These are phyloP conservation scores for Xenopus borealis DNA, from an alignment of 2,113 vertebrate genomes.

Conservation along the genomic window DNA sequence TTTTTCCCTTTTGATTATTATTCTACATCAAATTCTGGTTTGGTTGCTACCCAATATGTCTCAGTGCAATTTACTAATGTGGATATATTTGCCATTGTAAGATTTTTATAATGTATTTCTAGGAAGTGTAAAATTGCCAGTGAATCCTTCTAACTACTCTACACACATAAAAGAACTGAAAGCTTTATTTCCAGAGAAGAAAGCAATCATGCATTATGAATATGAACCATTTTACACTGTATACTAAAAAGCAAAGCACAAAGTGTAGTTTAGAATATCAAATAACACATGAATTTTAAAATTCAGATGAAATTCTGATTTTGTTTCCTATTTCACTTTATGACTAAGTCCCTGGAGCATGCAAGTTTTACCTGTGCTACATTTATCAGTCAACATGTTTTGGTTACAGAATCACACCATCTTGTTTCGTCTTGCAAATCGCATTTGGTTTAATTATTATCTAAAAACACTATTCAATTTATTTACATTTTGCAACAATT, in stretches of 20 bases:
- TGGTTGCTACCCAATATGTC: no score
- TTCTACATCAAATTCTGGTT: no score
- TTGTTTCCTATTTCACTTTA: conserved; percentile 12
- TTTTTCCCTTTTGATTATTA: no score
- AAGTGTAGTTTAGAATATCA: background rate
- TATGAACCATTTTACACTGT: conserved; percentile 15
- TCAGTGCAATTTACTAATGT: no score
- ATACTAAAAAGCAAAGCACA: background rate
- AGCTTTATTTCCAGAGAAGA: background rate
- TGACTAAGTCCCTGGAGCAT: conserved; percentile 5
- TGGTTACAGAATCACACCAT: conserved; percentile 17
- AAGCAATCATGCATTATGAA: conserved; percentile 30
- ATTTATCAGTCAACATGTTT: conserved; percentile 28
- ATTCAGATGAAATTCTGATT: no score
- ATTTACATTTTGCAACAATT: no score
- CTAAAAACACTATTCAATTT: no score
- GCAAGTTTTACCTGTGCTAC: background rate
- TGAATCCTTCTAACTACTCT: no score
- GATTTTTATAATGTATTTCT: no score
- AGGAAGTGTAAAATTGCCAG: no score
- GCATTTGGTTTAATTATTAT: background rate
- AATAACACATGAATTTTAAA: background rate
- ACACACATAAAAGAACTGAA: no score
- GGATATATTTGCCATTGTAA: no score
- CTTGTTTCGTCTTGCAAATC: conserved; percentile 7